Base-by-base conservation (phyloP, 2,113 vertebrate species). In the Montifringilla adamsi region DNA sequence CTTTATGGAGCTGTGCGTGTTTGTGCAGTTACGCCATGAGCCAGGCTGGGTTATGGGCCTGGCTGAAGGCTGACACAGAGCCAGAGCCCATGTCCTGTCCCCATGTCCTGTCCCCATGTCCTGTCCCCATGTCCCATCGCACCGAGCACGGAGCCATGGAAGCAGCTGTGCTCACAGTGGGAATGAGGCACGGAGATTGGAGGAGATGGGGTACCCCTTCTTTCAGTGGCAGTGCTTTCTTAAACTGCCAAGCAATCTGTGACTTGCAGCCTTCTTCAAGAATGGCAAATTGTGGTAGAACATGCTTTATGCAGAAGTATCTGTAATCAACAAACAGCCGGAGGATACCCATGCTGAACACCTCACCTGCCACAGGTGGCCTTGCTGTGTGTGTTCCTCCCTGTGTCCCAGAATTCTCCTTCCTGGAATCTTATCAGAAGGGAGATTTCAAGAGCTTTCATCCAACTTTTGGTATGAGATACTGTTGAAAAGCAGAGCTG, bases 31-130 rank as follows among this genome's bases (percentile, higher is more conserved):
- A 79, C 0, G 1, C 75, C 68, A 15, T 1, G 50, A 68, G 18
- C 58, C 37, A 47, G 69, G 33, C 58, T 68, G 74, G 69, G 74
- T 47, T 22, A 33, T n/a, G 28, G 33, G 6, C 4, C 14, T 1
- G 8, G 37, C 63, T 68, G 50, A 18, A 19, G 81, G 81, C 53
- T 37, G 20, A 33, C n/a, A 9, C 5, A 3, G 9, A 6, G 39
- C 20, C 68, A 8, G 62, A 69, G n/a, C 41, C 0, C 0, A 11
- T 11, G 60, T 52, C 37, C 24, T 0, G 0, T 43, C 52, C 44
- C 66, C 56, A 17, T 35, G 22, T 59, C 56, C 56, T 1, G 0
- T 35, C 15, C 56, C n/a, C 23, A 24, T 11, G n/a, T 58, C 56
- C 15, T 7, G 0, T 59, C 56, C 22, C 21, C 33, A 23, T 14